These are phyloP conservation scores for Halichondria panicea DNA, from an alignment of 37 sponge, comb jelly and placozoan genomes.

Conservation along the genomic window DNA sequence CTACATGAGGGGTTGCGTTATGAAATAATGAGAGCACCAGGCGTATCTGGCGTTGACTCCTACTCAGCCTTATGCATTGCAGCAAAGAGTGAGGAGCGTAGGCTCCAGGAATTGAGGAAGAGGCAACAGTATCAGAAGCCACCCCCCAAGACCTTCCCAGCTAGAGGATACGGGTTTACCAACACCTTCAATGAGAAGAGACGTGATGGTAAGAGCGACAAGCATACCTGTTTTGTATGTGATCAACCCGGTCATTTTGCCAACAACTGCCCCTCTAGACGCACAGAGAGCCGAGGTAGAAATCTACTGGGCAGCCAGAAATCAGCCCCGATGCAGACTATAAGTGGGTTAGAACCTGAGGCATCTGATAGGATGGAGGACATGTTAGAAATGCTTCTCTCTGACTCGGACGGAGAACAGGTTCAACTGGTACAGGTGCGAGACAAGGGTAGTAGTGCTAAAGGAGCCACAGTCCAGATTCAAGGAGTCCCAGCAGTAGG, in stretches of 20 bases:
- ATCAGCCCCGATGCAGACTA: no score
- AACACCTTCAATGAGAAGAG: no score
- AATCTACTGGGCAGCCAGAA: no score
- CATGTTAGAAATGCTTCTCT: not conserved
- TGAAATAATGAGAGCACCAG: constrained; percentile 34
- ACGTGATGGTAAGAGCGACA: not conserved
- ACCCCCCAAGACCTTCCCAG: not conserved
- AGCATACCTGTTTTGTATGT: not conserved
- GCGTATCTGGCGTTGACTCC: constrained; percentile 60
- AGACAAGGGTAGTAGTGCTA: constrained; percentile 23
- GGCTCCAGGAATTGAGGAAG: constrained; percentile 8
- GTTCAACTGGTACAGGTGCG: constrained; percentile 20
- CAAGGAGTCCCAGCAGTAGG: constrained; percentile 33
- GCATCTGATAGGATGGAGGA: not conserved
- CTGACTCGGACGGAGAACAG: constrained; percentile 2
- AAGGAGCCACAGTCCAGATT: constrained; percentile 29
- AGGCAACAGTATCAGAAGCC: constrained; percentile 22
- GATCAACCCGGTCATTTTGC: not conserved
- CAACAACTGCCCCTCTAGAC: not conserved
- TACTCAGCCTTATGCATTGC: no score
- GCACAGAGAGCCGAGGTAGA: not conserved
- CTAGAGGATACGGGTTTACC: no score
- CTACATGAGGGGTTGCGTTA: constrained; percentile 42
- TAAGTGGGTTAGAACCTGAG: not conserved
- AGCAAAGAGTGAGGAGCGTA: no score